Base-by-base conservation (phyloP, 2,113 vertebrate species). In the Notarius lentiginosus region DNA sequence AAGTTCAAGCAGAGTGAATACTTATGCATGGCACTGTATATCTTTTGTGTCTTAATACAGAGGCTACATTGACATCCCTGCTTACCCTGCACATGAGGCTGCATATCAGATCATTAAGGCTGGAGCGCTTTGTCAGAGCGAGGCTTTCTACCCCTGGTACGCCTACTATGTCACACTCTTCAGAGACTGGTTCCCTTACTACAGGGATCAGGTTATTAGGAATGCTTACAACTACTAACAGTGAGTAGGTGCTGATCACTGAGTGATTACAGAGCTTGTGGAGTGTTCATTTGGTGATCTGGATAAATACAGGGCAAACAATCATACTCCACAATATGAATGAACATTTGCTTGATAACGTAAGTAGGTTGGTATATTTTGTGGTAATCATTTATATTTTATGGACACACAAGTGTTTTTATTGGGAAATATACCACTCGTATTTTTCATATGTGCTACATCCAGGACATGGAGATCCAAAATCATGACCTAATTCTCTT, bases 91-190 rank as follows among this genome's bases (percentile, higher is more conserved):
- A 11, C 49, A 94, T 3, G 96, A 95, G 0, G 95, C 97, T 0
- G 97, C 97, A 0, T 88, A 96, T 47, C 93, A 95, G 53, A 96
- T 98, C 88, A 89, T 97, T 83, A 93, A 58, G 0, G 95, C 94
- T 0, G 95, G 96, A 10, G 94, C 94, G 0, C 90, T 87, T 0
- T 93, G 93, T 7, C 79, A 92, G 7, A 30, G 14, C 0, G 94
- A 96, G 65, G 55, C 96, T 8, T 97, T 94, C 92, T 97, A 96
- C 90, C 97, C 96, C 0, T 93, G 94, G 95, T 95, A 92, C 90
- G 91, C 94, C 79, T 88, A 82, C 53, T 34, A 92, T 5, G 0
- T 91, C 0, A 83, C 85, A 70, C 5, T 92, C n/a, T 70, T 89
- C 70, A 94, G 94, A 90, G 95, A 95, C 56, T 94, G 95, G 95